These are phyloP conservation scores for Microtus ochrogaster DNA, from an alignment of 2,113 vertebrate genomes.

Conservation along the genomic window DNA sequence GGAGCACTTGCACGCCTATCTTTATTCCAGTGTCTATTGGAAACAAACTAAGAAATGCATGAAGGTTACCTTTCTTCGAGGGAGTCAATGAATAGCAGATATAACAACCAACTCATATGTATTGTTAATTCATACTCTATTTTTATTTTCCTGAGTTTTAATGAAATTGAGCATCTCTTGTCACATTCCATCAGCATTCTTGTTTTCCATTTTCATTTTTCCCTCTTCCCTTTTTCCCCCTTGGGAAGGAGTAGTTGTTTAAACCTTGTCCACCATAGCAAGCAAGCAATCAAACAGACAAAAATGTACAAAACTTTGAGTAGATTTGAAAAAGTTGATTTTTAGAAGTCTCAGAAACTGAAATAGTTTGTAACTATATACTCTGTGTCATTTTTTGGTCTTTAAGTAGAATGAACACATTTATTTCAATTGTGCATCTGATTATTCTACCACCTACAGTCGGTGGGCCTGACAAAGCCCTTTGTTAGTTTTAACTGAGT, in stretches of 20 bases:
- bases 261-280: not conserved
- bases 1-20: not conserved
- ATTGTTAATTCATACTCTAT: not conserved
- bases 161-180: not conserved
- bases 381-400: not conserved
- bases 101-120: not conserved
- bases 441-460: not conserved
- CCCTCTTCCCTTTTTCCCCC: rapidly evolving
- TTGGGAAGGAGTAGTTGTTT: not conserved
- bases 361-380: not conserved
- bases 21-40: not conserved
- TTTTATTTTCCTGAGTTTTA: not conserved
- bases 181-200: not conserved
- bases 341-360: not conserved
- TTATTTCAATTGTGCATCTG: not conserved
- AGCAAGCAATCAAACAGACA: not conserved
- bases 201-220: not conserved
- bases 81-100: not conserved
- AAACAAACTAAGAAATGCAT: not conserved
- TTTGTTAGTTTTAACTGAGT: not conserved
- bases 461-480: not conserved
- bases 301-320: not conserved
- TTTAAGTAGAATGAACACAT: not conserved
- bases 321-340: not conserved
- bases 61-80: not conserved